Percentiles rank a stretch among this genome's conserved stretches.
phyloP scores from a whole-genome alignment of 1,140 invertebrate species.

The Diplogasteroides magnus region DNA sequence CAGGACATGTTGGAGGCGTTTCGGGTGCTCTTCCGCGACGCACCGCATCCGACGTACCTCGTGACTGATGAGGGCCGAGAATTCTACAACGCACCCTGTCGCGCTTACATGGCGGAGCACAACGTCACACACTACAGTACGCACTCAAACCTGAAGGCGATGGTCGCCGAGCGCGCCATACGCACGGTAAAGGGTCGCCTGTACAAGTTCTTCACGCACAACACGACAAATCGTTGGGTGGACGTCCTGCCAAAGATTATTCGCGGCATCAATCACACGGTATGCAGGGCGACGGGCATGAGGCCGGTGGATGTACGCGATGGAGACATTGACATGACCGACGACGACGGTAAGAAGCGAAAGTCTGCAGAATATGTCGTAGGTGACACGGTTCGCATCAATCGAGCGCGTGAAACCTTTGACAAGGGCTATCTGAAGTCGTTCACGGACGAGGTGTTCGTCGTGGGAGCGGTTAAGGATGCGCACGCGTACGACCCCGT shows the following conservation, averaged over 20 bases:
- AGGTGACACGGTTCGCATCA: slow-evolving; percentile 5
- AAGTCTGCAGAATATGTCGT: not conserved
- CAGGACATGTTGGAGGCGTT: too few relatives aligned
- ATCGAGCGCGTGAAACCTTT: not conserved
- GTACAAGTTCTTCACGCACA: not conserved
- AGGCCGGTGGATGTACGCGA: not conserved
- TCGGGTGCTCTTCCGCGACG: too few relatives aligned
- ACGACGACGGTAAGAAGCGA: not conserved
- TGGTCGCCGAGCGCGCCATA: not conserved
- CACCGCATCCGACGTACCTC: too few relatives aligned
- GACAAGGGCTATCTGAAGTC: not conserved
- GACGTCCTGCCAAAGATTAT: not conserved
- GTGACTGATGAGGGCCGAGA: slow-evolving; percentile 3
- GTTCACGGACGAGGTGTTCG: slow-evolving; percentile 2
- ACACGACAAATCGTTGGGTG: not conserved
- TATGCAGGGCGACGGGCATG: not conserved
- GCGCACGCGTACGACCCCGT: not conserved
- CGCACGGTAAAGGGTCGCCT: slow-evolving; percentile 8
- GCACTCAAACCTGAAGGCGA: not conserved
- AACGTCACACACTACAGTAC: not conserved
- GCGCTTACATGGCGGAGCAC: not conserved
- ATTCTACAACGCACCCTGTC: not conserved
- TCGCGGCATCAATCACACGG: not conserved
- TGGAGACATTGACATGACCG: not conserved
- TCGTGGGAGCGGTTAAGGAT: not conserved